Evolutionary conservation across 2,797 vertebrate genomes (phyloP).

Genomic region (Argya squamiceps): DNA sequence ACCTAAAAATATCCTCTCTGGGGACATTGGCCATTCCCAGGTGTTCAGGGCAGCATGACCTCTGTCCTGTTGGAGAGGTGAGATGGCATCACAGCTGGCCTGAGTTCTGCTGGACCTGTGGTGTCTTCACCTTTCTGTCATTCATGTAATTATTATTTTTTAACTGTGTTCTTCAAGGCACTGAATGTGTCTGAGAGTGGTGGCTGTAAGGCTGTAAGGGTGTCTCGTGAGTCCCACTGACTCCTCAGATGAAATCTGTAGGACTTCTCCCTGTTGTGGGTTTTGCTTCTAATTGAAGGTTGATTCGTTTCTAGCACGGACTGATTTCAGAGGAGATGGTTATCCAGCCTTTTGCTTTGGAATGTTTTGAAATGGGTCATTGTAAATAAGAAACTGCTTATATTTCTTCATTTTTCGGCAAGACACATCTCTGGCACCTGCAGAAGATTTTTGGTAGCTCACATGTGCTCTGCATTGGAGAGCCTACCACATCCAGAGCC

Average conservation of each 20-base stretch:
- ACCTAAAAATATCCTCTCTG: neutral
- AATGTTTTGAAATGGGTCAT: neutral
- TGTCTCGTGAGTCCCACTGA: neutral
- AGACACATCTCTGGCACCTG: neutral
- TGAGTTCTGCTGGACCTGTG: neutral
- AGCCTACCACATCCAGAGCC: neutral
- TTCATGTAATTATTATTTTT: neutral
- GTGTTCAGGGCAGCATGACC: neutral
- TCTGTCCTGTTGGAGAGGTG: neutral
- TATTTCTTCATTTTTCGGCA: neutral
- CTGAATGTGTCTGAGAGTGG: neutral
- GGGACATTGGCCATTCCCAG: neutral
- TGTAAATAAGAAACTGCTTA: neutral
- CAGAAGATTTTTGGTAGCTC: neutral
- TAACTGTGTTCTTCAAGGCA: neutral
- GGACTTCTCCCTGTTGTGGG: neutral
- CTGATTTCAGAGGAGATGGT: neutral
- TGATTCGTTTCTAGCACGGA: neutral
- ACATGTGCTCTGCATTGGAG: accelerated
- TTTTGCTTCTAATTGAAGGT: neutral
- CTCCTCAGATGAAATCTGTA: neutral
- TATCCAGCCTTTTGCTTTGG: neutral
- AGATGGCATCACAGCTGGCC: neutral
- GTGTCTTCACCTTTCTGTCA: neutral
- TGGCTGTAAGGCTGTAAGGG: neutral